A percentile compares a stretch with the other conserved stretches of the same genome.
phyloP scores from a whole-genome alignment of 2,113 vertebrate genomes.

The Hypocryptadius cinnamomeus region DNA sequence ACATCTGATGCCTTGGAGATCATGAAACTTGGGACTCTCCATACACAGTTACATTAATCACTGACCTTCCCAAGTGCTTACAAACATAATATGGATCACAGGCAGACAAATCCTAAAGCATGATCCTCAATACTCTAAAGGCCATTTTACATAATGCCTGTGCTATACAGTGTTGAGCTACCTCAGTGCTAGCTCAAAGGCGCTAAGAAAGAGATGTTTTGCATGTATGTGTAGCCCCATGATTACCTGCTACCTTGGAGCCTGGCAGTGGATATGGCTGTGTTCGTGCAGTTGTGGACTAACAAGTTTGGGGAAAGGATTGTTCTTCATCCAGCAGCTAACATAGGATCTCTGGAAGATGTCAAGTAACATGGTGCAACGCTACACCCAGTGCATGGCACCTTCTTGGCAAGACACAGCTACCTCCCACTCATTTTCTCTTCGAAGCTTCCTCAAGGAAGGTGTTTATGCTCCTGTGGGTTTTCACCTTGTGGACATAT shows the following conservation, averaged over 20 bases:
- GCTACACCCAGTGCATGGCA: neutral
- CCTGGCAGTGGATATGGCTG: neutral
- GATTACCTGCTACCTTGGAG: neutral
- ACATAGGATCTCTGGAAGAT: neutral
- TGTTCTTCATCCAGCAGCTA: neutral
- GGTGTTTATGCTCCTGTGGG: neutral
- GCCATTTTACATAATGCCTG: neutral
- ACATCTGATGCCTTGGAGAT: neutral
- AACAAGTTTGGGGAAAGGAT: neutral
- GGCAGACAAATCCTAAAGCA: neutral
- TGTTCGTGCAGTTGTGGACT: neutral
- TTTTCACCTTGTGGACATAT: neutral
- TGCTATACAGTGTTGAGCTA: neutral
- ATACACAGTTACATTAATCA: neutral
- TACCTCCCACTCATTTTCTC: neutral
- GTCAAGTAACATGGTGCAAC: neutral
- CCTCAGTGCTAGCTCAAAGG: neutral
- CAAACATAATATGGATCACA: neutral
- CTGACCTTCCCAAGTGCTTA: neutral
- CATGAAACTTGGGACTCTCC: neutral
- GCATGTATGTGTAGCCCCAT: neutral
- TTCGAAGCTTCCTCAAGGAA: neutral
- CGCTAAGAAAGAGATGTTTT: neutral
- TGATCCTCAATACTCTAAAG: neutral
- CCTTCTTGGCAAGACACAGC: neutral